Base-by-base conservation (phyloP, 1,140 invertebrate species). In the Brachionus asplanchnoidis region DNA sequence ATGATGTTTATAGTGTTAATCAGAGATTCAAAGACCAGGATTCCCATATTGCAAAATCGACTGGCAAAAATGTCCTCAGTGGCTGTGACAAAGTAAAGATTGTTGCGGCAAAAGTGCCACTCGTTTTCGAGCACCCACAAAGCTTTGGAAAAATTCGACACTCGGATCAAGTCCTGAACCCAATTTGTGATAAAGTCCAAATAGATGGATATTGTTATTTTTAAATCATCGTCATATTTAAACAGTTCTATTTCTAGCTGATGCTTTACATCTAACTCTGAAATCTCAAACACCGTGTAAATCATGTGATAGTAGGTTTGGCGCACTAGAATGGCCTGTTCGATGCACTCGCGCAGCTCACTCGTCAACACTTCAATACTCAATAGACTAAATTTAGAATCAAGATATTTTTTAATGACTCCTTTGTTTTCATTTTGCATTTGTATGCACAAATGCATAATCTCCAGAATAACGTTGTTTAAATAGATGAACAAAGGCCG, bases 221-320 rank as follows among this genome's bases (percentile, higher is more conserved):
- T 82, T 20, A 82, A 26, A 60, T 82, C 79, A 12, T 82, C 79
- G 17, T 82, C 79, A 66, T 56, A 82, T 4, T 65, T 82, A 20
- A 17, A 65, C 23, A 82, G 65, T 20, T 82, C 79, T 36, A 3
- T 82, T 11, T 82, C 79, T 11, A 82, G 79, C 9, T 20, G n/a
- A 32, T 40, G n/a, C 23, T 82, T 46, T 5, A 44, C 53, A 2
- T 82, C 79, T 14, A 82, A 4, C 40, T 82, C 79, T n/a, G 36
- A 6, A 5, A 36, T 17, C 14, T 82, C 79, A 82, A 82, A 82
- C 20, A 82, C 79, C 17, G 36, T 23, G 9, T 60, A 82, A 7
- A 82, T 46, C 79, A 82, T 82, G 32, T 82, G 79, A 42, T 82
- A 82, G 65, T 82, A 82, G 20, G 53, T 42, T 46, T 82, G 79